These are phyloP conservation scores for Beroe forskalii DNA, from an alignment of 37 sponge, comb jelly and placozoan genomes.

Conservation along the genomic window DNA sequence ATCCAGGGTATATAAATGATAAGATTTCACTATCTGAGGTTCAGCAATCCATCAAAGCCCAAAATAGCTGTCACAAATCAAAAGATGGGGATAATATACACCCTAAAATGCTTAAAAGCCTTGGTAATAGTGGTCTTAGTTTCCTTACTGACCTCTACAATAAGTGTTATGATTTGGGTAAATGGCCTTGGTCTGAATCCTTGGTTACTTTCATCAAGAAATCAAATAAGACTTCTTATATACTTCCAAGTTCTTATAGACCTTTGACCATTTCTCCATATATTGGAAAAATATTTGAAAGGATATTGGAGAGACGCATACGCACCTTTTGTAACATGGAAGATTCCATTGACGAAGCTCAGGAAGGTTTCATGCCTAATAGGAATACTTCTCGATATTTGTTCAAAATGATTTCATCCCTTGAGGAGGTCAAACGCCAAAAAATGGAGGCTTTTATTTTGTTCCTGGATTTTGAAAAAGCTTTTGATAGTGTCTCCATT, in stretches of 20 bases:
- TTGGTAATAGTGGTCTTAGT: background rate
- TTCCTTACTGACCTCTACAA: background rate
- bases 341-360: background rate
- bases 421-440: background rate
- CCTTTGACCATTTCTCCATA: background rate
- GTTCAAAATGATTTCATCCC: background rate
- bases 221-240: background rate
- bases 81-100: background rate
- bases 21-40: background rate
- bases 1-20: background rate
- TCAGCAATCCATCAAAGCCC: background rate
- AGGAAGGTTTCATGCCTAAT: background rate
- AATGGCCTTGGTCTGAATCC: background rate
- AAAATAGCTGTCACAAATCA: background rate
- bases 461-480: background rate
- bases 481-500: background rate
- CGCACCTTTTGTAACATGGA: background rate
- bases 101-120: background rate
- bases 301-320: background rate
- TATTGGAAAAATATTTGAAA: background rate
- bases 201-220: background rate
- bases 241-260: background rate
- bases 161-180: background rate
- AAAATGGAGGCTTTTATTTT: background rate
- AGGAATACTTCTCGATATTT: background rate